Percentiles rank a stretch among this genome's conserved stretches.
These are phyloP conservation scores for Mormyrus iriodes DNA, from an alignment of 2,113 vertebrate species.

Conservation along the genomic window DNA sequence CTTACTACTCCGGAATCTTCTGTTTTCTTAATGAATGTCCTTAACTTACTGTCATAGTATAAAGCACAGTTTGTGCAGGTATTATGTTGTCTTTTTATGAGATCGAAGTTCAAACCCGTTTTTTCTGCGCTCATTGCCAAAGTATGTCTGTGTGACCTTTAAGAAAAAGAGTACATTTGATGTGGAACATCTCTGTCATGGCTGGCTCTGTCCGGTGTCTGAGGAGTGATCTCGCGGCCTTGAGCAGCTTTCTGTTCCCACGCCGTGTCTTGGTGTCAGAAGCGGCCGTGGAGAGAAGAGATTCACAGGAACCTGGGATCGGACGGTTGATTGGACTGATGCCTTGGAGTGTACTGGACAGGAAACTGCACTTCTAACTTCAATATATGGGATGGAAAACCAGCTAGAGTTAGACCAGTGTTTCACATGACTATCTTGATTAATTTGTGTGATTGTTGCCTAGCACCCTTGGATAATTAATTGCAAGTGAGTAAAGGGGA, in stretches of 20 bases:
- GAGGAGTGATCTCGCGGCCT: background rate
- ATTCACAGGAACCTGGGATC: background rate
- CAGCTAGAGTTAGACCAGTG: background rate
- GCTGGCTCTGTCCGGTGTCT: background rate
- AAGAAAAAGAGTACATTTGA: background rate
- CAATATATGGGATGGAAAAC: background rate
- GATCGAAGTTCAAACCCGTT: background rate
- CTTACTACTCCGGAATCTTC: background rate
- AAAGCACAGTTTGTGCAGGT: background rate
- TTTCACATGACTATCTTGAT: background rate
- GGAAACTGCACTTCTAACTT: background rate
- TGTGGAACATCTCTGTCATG: background rate
- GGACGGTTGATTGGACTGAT: background rate
- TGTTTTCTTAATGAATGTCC: background rate
- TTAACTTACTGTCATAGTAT: background rate
- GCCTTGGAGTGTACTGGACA: background rate
- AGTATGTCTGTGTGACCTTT: background rate
- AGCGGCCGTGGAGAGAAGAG: background rate
- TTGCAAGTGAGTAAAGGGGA: background rate
- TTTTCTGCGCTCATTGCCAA: background rate
- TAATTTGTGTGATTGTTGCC: background rate
- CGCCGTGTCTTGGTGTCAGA: background rate
- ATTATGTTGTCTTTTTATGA: background rate
- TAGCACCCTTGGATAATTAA: background rate
- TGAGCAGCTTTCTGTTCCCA: background rate